Conservation (phyloP, 2,888 invertebrate genomes). For the Leucozona laternaria region DNA sequence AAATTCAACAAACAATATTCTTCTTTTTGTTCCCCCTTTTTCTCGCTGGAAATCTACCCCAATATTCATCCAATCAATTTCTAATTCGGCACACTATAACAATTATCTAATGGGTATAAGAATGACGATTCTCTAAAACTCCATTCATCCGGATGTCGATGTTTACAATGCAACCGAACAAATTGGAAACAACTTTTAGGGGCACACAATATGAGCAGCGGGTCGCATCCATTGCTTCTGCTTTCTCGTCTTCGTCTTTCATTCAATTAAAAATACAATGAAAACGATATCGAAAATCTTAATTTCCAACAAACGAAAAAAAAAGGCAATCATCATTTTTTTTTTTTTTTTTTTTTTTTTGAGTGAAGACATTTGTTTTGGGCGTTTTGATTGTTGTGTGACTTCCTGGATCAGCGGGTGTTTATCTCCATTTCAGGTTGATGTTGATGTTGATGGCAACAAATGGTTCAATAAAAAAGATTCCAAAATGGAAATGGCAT, state of each 20-base stretch:
- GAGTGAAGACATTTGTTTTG: constrained; percentile 42
- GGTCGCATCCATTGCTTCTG: constrained; percentile 39
- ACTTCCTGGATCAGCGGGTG: constrained; percentile 66
- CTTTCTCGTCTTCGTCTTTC: not conserved
- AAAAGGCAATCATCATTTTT: constrained; percentile 35
- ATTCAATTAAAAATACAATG: constrained; percentile 17
- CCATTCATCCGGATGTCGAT: constrained; percentile 69
- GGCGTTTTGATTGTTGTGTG: constrained; percentile 44
- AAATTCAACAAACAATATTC: not conserved
- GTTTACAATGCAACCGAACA: constrained; percentile 70
- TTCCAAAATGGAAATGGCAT: constrained; percentile 15
- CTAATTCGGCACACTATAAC: constrained; percentile 38
- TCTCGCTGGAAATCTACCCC: not conserved
- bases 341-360: too few relatives aligned
- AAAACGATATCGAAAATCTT: constrained; percentile 25
- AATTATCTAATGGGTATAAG: constrained; percentile 22
- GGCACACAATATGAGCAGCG: constrained; percentile 1
- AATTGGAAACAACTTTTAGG: constrained; percentile 59
- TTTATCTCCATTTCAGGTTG: constrained; percentile 33
- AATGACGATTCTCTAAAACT: constrained; percentile 63
- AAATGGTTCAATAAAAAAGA: constrained; percentile 20
- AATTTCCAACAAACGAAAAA: constrained; percentile 41
- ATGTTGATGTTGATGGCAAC: constrained; percentile 29
- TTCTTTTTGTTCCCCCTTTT: constrained; percentile 2
- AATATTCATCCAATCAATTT: constrained; percentile 53